Conservation (phyloP, 2,113 vertebrate genomes). For the Centropus unirufus region DNA sequence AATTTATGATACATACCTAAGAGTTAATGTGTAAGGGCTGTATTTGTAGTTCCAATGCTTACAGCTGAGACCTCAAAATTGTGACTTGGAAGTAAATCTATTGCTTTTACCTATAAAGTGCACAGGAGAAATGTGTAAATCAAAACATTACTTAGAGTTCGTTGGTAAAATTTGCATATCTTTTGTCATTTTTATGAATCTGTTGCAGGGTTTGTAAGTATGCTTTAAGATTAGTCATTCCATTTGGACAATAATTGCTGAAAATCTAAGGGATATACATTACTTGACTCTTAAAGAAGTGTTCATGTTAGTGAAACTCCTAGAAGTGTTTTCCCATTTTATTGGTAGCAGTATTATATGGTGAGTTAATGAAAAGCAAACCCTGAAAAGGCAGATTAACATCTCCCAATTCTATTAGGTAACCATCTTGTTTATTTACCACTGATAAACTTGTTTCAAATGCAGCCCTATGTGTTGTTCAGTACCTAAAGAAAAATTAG, state of each 20-base stretch:
- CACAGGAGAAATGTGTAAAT: constrained; percentile 1
- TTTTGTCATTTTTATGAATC: constrained; percentile 20
- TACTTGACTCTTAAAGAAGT: neutral
- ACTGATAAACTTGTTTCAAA: neutral
- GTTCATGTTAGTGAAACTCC: neutral
- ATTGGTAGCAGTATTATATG: neutral
- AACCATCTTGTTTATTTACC: neutral
- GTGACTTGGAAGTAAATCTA: constrained; percentile 14
- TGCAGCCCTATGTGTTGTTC: neutral
- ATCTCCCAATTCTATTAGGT: neutral
- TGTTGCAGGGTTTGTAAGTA: constrained; percentile 13
- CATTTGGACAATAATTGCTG: neutral
- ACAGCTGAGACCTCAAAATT: neutral
- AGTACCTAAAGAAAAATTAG: neutral
- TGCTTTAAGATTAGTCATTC: constrained; percentile 3
- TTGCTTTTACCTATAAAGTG: neutral
- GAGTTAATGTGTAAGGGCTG: neutral
- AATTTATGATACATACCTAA: constrained; percentile 31
- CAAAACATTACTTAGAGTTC: constrained; percentile 18
- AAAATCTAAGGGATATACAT: neutral
- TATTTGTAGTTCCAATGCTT: constrained; percentile 12
- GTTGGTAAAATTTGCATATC: neutral
- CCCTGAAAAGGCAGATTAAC: neutral
- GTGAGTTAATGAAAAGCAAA: neutral
- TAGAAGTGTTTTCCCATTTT: neutral